phyloP scores from a whole-genome alignment of 2,113 vertebrate species.

The Lynx canadensis region DNA sequence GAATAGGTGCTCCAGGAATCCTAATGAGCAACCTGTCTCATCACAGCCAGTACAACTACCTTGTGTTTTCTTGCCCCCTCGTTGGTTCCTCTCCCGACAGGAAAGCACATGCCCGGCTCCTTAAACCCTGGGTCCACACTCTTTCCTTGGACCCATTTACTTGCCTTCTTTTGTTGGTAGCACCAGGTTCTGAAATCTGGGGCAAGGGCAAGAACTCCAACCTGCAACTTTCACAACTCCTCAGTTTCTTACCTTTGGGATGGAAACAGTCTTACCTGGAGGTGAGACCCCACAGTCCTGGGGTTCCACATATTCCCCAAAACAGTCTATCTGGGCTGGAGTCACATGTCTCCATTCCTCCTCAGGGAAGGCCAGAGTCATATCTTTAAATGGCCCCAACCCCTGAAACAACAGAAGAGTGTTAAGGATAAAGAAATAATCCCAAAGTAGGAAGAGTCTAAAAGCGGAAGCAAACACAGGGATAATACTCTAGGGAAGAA shows the following conservation, averaged over 20 bases:
- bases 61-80: not conserved
- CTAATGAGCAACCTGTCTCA: not conserved
- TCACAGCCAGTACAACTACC: not conserved
- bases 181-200: not conserved
- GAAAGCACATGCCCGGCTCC: not conserved
- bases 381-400: constrained; percentile 75
- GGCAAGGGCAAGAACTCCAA: not conserved
- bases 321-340: constrained; percentile 79
- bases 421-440: not conserved
- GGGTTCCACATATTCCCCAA: constrained; percentile 75
- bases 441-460: not conserved
- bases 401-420: constrained; percentile 62
- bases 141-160: not conserved
- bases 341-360: constrained; percentile 77
- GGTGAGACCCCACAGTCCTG: constrained; percentile 61
- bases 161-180: not conserved
- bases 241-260: not conserved
- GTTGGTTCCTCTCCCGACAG: not conserved
- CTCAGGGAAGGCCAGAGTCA: constrained; percentile 71
- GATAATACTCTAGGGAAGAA: not conserved
- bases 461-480: not conserved
- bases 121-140: not conserved
- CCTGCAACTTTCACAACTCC: not conserved
- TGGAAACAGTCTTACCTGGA: constrained; percentile 71
- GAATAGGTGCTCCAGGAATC: not conserved